Conservation (phyloP, 2,888 invertebrate species). For the Acrobeloides nanus region DNA sequence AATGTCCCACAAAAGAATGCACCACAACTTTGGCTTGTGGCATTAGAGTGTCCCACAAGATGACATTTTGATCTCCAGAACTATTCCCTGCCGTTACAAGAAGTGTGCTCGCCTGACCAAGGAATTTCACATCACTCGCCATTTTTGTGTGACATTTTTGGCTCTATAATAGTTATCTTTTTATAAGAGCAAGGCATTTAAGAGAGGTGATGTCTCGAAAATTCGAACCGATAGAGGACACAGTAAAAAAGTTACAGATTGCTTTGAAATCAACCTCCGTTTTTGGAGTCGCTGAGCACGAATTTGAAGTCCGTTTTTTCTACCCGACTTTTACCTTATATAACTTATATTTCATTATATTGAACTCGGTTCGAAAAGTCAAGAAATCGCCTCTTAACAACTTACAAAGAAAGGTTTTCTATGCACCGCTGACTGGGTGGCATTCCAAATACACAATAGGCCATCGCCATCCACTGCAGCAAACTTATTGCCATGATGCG, state of each 20-base stretch:
- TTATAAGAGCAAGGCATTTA: too few relatives aligned
- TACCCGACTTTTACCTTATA: too few relatives aligned
- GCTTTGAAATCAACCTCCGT: too few relatives aligned
- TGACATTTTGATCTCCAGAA: constrained; percentile 89
- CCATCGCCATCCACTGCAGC: constrained; percentile 92
- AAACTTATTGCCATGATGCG: constrained; percentile 61
- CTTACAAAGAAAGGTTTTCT: constrained; percentile 52
- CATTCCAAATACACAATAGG: constrained; percentile 87
- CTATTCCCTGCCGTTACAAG: constrained; percentile 71
- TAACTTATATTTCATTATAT: too few relatives aligned
- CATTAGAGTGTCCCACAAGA: constrained; percentile 93
- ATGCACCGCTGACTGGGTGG: constrained; percentile 55
- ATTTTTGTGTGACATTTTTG: constrained; percentile 93
- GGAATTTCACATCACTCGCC: constrained; percentile 90
- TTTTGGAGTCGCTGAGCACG: too few relatives aligned
- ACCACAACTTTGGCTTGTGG: constrained; percentile 88
- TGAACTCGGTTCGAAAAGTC: too few relatives aligned
- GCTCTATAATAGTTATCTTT: too few relatives aligned
- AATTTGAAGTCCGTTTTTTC: too few relatives aligned
- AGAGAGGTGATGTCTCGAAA: too few relatives aligned
- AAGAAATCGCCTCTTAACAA: too few relatives aligned
- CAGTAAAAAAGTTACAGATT: too few relatives aligned
- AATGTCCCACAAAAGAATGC: constrained; percentile 76
- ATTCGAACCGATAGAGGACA: too few relatives aligned
- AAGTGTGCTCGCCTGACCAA: constrained; percentile 86